These are phyloP conservation scores for Aphelenchoides fujianensis DNA, from an alignment of 1,140 invertebrate species.

Conservation along the genomic window DNA sequence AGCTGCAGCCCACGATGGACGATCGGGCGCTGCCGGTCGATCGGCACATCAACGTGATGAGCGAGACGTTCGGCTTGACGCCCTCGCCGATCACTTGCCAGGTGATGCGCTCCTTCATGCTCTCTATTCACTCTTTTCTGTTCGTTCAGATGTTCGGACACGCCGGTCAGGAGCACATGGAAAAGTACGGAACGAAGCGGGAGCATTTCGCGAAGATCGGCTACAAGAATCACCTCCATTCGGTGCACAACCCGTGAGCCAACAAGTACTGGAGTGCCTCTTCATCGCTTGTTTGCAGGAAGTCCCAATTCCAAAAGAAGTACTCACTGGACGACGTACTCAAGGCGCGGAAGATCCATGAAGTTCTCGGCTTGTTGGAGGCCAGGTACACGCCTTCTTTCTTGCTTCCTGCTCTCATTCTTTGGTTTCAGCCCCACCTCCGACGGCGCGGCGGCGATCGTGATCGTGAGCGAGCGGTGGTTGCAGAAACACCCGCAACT, in stretches of 20 bases:
- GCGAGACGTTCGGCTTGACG: constrained; percentile 73
- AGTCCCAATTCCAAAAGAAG: constrained; percentile 85
- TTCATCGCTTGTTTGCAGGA: constrained; percentile 64
- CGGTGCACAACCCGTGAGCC: constrained; percentile 80
- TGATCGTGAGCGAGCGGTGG: constrained; percentile 85
- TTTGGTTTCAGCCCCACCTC: constrained; percentile 79
- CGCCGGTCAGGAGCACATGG: constrained; percentile 92
- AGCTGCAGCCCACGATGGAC: constrained; percentile 67
- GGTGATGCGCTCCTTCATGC: too few species aligned
- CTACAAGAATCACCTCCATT: constrained; percentile 94
- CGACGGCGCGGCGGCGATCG: constrained; percentile 85
- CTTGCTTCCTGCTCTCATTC: neutral
- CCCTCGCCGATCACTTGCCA: constrained; percentile 40
- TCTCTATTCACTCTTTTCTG: too few species aligned
- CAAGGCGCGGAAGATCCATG: constrained; percentile 78
- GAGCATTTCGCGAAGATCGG: constrained; percentile 94
- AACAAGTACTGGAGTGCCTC: constrained; percentile 18
- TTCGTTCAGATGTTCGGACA: constrained; percentile 79
- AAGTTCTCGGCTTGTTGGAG: constrained; percentile 88
- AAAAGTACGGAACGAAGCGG: constrained; percentile 84
- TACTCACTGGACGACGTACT: constrained; percentile 84
- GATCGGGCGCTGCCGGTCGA: constrained; percentile 91
- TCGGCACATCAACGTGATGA: constrained; percentile 82
- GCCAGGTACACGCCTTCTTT: constrained; percentile 72
- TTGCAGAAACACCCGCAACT: constrained; percentile 75